A percentile compares a stretch with the other conserved stretches of the same genome.
Conservation (phyloP, 2,797 vertebrate genomes). For the Ispidina lecontei region DNA sequence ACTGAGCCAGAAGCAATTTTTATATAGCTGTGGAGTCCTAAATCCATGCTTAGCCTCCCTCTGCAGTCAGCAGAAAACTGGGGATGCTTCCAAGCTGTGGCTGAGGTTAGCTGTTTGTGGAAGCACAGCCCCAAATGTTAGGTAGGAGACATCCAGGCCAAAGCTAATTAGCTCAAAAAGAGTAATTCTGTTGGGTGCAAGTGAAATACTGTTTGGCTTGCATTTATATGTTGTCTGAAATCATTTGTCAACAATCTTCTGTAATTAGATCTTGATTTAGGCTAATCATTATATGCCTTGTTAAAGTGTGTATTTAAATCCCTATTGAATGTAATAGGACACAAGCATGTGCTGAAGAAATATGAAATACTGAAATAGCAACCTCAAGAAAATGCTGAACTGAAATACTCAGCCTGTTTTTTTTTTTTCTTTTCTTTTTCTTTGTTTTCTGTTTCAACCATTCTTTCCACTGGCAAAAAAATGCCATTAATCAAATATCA, state of each 20-base stretch:
- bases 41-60: background rate
- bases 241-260: conserved; percentile 39
- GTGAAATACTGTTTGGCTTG: background rate
- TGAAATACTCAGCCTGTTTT: background rate
- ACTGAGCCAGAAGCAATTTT: background rate
- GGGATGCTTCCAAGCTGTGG: background rate
- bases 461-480: background rate
- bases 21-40: background rate
- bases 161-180: background rate
- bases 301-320: conserved; percentile 18
- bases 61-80: background rate
- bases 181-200: background rate
- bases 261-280: conserved; percentile 54
- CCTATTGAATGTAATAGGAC: background rate
- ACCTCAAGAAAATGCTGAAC: background rate
- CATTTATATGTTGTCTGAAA: conserved; percentile 27
- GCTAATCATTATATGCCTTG: conserved; percentile 34
- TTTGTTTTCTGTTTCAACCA: background rate
- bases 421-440: background rate
- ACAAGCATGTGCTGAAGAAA: background rate
- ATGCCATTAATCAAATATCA: background rate
- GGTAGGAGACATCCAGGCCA: background rate
- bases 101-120: background rate
- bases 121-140: background rate
- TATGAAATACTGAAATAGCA: background rate